Evolutionary conservation across 1,140 invertebrate genomes (phyloP).

Genomic region (Sesamia nonagrioides): DNA sequence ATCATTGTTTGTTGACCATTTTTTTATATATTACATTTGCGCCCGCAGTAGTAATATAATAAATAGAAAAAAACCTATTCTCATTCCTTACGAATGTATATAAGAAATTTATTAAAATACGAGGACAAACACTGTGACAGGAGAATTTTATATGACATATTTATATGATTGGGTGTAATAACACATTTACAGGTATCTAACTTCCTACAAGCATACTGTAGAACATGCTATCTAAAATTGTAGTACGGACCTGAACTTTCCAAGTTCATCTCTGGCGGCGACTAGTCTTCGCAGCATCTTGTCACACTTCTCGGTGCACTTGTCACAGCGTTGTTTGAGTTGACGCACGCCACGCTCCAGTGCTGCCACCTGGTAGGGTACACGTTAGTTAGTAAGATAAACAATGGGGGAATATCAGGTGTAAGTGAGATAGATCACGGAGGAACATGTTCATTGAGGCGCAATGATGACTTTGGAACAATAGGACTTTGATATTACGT

Average conservation of each 20-base stretch:
- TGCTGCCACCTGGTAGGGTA: slow-evolving; percentile 87
- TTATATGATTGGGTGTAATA: too few species aligned
- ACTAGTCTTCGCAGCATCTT: slow-evolving; percentile 92
- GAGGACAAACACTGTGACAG: too few species aligned
- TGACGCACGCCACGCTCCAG: slow-evolving; percentile 95
- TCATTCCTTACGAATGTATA: too few species aligned
- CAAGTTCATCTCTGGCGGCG: slow-evolving; percentile 95
- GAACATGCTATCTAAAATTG: background rate
- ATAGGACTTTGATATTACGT: too few species aligned
- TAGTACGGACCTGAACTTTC: slow-evolving; percentile 92
- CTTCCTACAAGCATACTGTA: too few species aligned
- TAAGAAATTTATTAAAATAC: too few species aligned
- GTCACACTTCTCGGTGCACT: slow-evolving; percentile 93
- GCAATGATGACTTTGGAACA: background rate
- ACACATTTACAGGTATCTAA: too few species aligned
- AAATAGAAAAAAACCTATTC: too few species aligned
- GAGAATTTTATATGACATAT: too few species aligned
- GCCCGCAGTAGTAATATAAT: too few species aligned
- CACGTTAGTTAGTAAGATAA: background rate
- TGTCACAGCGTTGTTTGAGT: slow-evolving; percentile 95
- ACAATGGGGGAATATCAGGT: background rate
- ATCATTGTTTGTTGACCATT: too few species aligned
- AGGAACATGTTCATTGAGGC: background rate
- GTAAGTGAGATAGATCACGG: background rate
- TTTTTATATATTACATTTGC: too few species aligned